Base-by-base conservation (phyloP, 2,797 vertebrate species). In the Hirundo rustica region DNA sequence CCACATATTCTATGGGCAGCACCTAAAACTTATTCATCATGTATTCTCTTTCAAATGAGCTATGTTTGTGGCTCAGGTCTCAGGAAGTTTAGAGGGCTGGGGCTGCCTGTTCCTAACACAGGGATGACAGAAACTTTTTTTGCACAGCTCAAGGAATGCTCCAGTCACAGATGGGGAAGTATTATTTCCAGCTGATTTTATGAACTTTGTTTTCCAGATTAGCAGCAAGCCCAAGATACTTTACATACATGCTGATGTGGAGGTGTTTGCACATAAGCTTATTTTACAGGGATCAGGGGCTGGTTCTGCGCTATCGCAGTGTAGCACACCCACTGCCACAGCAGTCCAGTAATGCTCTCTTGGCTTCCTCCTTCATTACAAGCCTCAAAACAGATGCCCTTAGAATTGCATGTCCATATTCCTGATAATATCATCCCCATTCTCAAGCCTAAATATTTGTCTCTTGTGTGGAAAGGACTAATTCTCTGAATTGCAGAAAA, bases 1-100 rank as follows among this genome's bases (percentile, higher is more conserved):
- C 91, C 88, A 94, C 91, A 93, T 92, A 92, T 91, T 95, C 55
- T 90, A 85, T 83, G 72, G 96, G 71, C 58, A 96, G 77, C 88
- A 92, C 45, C 77, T 75, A 94, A 65, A 42, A 20, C 19, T 79
- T 74, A 13, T 89, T 88, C 79, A 89, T 88, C 5, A 4, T 79
- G 50, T 82, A 85, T 85, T 88, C 36, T 88, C 83, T 96, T 95
- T 81, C 54, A 96, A 91, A 96, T 92, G 38, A 93, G 67, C 60
- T 91, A 62, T 74, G 27, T 95, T 95, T 75, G 65, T 85, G 95
- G 54, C 68, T 81, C 51, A 85, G 86, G 75, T 53, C 55, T 88
- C 1, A 1, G 54, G 92, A 81, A 89, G 5, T 70, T 73, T 3
- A 23, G 27, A 91, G 78, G 70, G 68, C 34, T 80, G 87, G 51